Percentiles rank a stretch among this genome's conserved stretches.
Conservation (phyloP, 2,797 vertebrate species). For the Thripadectes ignobilis region DNA sequence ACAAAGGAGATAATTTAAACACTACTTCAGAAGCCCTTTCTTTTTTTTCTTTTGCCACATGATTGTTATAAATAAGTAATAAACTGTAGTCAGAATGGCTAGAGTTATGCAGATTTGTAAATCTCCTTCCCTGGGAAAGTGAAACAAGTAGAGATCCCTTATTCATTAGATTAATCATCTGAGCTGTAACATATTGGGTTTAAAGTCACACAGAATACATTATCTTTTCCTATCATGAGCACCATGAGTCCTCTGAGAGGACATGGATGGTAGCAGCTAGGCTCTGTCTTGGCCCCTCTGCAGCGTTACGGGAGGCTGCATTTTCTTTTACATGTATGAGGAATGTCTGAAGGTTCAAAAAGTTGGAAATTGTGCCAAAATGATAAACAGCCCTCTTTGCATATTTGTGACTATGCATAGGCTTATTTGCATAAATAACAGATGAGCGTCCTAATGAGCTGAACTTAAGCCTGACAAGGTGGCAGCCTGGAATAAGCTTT, state of each 20-base stretch:
- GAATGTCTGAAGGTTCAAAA: neutral
- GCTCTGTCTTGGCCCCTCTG: neutral
- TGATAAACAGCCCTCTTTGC: slow-evolving; percentile 20
- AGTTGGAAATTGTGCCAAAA: neutral
- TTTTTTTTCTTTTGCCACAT: neutral
- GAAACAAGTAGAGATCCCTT: slow-evolving; percentile 17
- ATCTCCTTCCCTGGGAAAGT: neutral
- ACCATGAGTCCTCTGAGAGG: neutral
- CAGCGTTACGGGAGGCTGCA: neutral
- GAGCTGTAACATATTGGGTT: neutral
- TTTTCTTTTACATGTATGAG: neutral
- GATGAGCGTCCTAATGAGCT: neutral
- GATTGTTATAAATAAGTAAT: slow-evolving; percentile 20
- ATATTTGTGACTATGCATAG: slow-evolving; percentile 1
- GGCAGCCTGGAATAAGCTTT: neutral
- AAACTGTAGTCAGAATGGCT: neutral
- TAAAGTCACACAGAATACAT: neutral
- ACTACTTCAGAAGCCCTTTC: neutral
- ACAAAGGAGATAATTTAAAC: neutral
- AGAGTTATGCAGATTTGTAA: neutral
- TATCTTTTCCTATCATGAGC: neutral
- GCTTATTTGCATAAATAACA: slow-evolving; percentile 36
- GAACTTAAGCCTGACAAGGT: slow-evolving; percentile 21
- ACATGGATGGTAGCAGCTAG: fast-evolving
- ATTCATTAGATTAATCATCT: slow-evolving; percentile 5